Evolutionary conservation across 2,797 vertebrate species (phyloP), one percentile per base, ranked within the genome.

Genomic region (Dicrostonyx torquatus): DNA sequence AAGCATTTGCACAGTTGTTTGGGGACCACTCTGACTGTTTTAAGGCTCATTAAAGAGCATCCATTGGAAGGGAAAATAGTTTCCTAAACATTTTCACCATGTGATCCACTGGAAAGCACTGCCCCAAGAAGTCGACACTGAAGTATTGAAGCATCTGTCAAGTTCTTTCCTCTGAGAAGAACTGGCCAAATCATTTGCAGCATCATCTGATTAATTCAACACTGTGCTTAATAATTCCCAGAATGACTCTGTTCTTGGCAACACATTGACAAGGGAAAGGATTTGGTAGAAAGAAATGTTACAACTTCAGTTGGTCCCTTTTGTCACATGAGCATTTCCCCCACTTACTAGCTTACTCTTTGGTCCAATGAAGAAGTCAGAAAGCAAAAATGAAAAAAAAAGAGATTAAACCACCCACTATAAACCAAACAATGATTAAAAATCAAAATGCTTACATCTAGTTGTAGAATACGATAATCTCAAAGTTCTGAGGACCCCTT

Each of bases 31-130:
- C 34, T 87, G 48, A 83, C 70, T 95, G 89, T 86, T 93, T 82
- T 76, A 22, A 37, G 55, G 37, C 64, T 87, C 76, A 60, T 79
- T 83, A 72, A 95, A 58, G 48, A 93, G 13, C 40, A 64, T 87
- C 94, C 45, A n/a, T 95, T n/a, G 14, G 43, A 72, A 73, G 40
- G 34, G 43, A 96, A 96, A 91, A 85, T 76, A 53, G 24, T 87
- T 95, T 94, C 68, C 76, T 93, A 94, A 95, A 78, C 55, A 82
- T 85, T 84, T 87, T 84, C 15, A n/a, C 90, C 48, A 80, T 79
- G n/a, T 64, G 84, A 95, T 90, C 95, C 91, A 90, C 86, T 93
- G 91, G 92, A 93, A 96, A 97, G 77, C 48, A 62, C 70, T 89
- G 70, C 93, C 72, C 73, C 85, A 82, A 91, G 89, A 93, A 89